phyloP scores from a whole-genome alignment of 2,113 vertebrate species.

The Haplotaxodon microlepis region DNA sequence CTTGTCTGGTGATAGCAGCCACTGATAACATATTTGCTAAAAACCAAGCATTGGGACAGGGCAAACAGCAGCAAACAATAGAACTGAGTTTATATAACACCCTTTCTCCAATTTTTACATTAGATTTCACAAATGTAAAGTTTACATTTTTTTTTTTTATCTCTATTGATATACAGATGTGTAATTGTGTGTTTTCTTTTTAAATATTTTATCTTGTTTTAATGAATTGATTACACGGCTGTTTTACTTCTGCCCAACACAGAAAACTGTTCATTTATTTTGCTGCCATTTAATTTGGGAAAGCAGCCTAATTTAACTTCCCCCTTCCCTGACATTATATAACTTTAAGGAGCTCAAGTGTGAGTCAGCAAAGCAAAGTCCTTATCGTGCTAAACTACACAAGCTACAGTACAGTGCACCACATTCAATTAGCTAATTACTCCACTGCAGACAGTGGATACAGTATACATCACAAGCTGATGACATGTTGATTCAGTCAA shows the following conservation, averaged over 20 bases:
- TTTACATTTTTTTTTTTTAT: background rate
- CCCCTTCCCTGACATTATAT: background rate
- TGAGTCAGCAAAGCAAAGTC: slow-evolving; percentile 39
- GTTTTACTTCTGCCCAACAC: background rate
- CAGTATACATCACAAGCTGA: background rate
- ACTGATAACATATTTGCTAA: background rate
- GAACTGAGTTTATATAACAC: background rate
- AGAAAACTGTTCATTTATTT: background rate
- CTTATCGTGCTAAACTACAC: slow-evolving; percentile 1
- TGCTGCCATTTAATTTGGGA: slow-evolving; percentile 15
- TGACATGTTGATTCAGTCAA: background rate
- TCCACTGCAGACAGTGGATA: background rate
- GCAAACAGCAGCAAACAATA: background rate
- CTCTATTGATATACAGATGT: background rate
- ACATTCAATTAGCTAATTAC: slow-evolving; percentile 58
- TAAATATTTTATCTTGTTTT: background rate
- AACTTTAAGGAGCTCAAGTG: slow-evolving; percentile 7
- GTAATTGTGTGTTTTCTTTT: background rate
- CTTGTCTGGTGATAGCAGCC: slow-evolving; percentile 10
- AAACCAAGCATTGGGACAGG: background rate
- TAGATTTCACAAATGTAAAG: background rate
- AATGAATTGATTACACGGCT: background rate
- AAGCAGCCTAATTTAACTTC: slow-evolving; percentile 13
- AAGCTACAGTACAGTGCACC: slow-evolving; percentile 10
- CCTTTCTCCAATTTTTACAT: background rate